Conservation (phyloP, 2,888 invertebrate species). For the Sminthurides aquaticus region DNA sequence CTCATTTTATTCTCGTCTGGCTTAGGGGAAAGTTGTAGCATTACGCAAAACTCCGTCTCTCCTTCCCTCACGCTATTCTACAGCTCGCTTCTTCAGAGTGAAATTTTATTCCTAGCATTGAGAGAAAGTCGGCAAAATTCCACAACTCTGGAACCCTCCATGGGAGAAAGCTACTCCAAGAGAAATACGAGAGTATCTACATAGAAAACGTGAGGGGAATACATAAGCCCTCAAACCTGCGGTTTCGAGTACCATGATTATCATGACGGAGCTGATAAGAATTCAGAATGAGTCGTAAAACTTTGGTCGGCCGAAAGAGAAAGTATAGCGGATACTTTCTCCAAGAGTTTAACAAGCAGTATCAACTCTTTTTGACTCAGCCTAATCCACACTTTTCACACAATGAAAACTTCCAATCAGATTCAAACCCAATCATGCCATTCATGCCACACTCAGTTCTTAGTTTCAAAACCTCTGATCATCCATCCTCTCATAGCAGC, state of each 20-base stretch:
- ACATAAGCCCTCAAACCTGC: background rate
- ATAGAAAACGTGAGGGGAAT: background rate
- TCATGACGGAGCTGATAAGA: constrained; percentile 2
- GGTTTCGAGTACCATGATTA: background rate
- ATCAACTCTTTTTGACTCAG: constrained; percentile 7
- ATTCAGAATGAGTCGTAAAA: constrained; percentile 7
- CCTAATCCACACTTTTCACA: background rate
- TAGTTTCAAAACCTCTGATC: background rate
- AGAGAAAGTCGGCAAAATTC: background rate
- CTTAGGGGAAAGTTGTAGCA: background rate
- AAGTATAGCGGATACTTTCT: constrained; percentile 9
- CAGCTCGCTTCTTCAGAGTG: background rate
- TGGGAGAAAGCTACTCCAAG: background rate
- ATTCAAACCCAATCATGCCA: background rate
- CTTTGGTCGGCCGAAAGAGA: background rate
- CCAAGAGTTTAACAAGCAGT: too few species aligned
- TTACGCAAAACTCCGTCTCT: background rate
- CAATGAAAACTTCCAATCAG: background rate
- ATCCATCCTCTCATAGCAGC: background rate
- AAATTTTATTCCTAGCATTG: background rate
- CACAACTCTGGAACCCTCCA: background rate
- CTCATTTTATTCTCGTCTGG: background rate
- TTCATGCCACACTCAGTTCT: background rate
- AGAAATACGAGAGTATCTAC: background rate
- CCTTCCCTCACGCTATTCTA: background rate